These are phyloP conservation scores for Brachionus manjavacas DNA, from an alignment of 1,140 invertebrate genomes.

Conservation along the genomic window DNA sequence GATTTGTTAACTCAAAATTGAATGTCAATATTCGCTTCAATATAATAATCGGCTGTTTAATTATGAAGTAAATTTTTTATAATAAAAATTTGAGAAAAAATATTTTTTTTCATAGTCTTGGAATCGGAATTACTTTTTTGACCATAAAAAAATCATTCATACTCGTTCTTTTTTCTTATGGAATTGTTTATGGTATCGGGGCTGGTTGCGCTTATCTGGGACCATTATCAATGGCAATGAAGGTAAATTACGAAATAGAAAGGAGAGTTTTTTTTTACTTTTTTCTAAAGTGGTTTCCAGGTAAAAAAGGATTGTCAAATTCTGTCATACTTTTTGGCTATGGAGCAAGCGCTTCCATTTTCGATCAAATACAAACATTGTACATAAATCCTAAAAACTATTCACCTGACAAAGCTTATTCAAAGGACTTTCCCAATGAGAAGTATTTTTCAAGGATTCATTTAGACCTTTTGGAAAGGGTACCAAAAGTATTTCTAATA, in stretches of 20 bases:
- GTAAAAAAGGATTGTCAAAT: slow-evolving; percentile 55
- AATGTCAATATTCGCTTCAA: background rate
- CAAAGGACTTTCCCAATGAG: slow-evolving; percentile 25
- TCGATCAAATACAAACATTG: slow-evolving; percentile 56
- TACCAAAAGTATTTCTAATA: slow-evolving; percentile 47
- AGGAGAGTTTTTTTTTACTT: background rate
- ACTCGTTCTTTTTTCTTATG: slow-evolving; percentile 53
- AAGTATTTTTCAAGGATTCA: slow-evolving; percentile 51
- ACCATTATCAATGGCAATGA: slow-evolving; percentile 56
- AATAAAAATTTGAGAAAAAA: background rate
- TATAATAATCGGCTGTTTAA: background rate
- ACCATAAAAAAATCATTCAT: slow-evolving; percentile 51
- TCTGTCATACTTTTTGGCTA: slow-evolving; percentile 58
- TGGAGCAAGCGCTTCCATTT: slow-evolving; percentile 56
- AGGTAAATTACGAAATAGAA: slow-evolving; percentile 46
- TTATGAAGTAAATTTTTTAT: background rate
- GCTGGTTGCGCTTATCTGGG: slow-evolving; percentile 56
- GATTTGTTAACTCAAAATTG: background rate
- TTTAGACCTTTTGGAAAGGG: slow-evolving; percentile 45
- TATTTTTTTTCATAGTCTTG: slow-evolving; percentile 47
- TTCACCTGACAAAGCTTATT: slow-evolving; percentile 45
- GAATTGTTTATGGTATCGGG: slow-evolving; percentile 53
- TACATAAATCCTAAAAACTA: slow-evolving; percentile 58
- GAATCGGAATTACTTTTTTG: slow-evolving; percentile 54
- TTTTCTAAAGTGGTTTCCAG: slow-evolving; percentile 55